Evolutionary conservation across 2,888 invertebrate species (phyloP).

Genomic region (Eristalis intricaria): DNA sequence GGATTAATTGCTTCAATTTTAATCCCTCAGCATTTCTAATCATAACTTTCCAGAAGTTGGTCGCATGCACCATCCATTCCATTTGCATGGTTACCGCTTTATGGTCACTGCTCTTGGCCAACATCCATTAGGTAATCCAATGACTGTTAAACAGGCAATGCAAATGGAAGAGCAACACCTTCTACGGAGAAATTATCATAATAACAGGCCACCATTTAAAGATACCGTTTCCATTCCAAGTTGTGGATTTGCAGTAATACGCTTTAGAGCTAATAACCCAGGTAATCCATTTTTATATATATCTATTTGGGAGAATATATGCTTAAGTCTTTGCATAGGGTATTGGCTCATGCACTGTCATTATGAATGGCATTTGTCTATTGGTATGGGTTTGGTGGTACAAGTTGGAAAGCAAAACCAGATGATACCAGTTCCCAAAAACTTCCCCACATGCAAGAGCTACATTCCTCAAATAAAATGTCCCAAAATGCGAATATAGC

Average conservation of each 20-base stretch:
- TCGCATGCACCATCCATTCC: constrained; percentile 79
- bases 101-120: constrained; percentile 77
- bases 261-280: constrained; percentile 76
- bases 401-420: constrained; percentile 83
- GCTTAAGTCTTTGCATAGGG: constrained; percentile 60
- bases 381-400: constrained; percentile 76
- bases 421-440: constrained; percentile 85
- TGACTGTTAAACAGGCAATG: constrained; percentile 74
- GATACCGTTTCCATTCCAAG: constrained; percentile 78
- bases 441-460: constrained; percentile 90
- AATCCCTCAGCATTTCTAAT: not conserved
- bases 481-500: constrained; percentile 5
- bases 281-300: constrained; percentile 59
- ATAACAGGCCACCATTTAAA: constrained; percentile 76
- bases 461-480: constrained; percentile 81
- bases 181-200: constrained; percentile 69
- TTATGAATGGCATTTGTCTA: constrained; percentile 76
- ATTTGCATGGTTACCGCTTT: constrained; percentile 79
- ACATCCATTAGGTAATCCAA: constrained; percentile 71
- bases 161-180: constrained; percentile 67
- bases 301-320: not conserved
- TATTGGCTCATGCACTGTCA: constrained; percentile 78
- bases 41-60: constrained; percentile 74
- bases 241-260: constrained; percentile 77
- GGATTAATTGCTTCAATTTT: not conserved